phyloP scores from a whole-genome alignment of 2,888 invertebrate genomes.

The Brenthis ino region DNA sequence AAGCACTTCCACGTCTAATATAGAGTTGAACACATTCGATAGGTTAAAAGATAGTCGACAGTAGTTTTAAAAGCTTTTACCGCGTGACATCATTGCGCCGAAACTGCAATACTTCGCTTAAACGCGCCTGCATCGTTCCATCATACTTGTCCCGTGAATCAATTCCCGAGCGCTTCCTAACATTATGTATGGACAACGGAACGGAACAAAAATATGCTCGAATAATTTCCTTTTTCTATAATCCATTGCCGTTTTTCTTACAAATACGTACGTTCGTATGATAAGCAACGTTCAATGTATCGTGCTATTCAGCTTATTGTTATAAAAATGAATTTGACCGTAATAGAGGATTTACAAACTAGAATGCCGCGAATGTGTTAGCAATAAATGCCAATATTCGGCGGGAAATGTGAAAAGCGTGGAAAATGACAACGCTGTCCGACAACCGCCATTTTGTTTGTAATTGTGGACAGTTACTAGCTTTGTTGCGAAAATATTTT shows the following conservation, averaged over 20 bases:
- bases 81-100: slow-evolving; percentile 34
- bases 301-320: background rate
- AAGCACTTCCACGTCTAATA: slow-evolving; percentile 3
- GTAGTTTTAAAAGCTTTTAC: slow-evolving; percentile 35
- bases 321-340: slow-evolving; percentile 30
- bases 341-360: slow-evolving; percentile 43
- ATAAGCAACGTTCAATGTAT: slow-evolving; percentile 18
- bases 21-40: slow-evolving; percentile 16
- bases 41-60: slow-evolving; percentile 22
- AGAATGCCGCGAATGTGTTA: slow-evolving; percentile 48
- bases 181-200: slow-evolving; percentile 9
- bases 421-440: slow-evolving; percentile 45
- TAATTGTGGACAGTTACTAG: slow-evolving; percentile 18
- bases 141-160: slow-evolving; percentile 61
- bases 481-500: slow-evolving; percentile 11
- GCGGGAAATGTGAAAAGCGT: slow-evolving; percentile 56
- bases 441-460: slow-evolving; percentile 26
- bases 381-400: slow-evolving; percentile 52
- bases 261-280: no score
- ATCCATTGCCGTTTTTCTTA: slow-evolving; percentile 22
- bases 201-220: slow-evolving; percentile 5
- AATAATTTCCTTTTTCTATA: no score
- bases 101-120: slow-evolving; percentile 47
- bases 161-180: slow-evolving; percentile 51
- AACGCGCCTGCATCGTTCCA: slow-evolving; percentile 67